These are phyloP conservation scores for Pampusana beccarii DNA, from an alignment of 2,113 vertebrate genomes.

Conservation along the genomic window DNA sequence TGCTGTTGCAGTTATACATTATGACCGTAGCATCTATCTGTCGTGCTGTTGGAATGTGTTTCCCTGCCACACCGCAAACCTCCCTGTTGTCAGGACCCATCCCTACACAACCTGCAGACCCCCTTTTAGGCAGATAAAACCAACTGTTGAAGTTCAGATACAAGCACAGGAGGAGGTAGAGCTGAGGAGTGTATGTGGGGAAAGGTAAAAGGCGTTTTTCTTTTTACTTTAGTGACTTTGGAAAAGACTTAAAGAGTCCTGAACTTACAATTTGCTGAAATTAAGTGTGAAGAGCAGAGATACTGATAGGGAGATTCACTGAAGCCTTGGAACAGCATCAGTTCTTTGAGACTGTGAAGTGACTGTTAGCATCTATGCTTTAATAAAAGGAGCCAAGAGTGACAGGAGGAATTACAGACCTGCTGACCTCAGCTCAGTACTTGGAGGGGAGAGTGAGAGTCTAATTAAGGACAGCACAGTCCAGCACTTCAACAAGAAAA, in stretches of 20 bases:
- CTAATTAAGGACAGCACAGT: slow-evolving; percentile 42
- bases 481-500: slow-evolving; percentile 24
- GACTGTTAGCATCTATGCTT: background rate
- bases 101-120: background rate
- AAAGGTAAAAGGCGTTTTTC: slow-evolving; percentile 1
- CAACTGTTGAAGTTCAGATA: background rate
- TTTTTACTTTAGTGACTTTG: background rate
- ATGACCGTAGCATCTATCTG: background rate
- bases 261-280: background rate
- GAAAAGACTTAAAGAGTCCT: background rate
- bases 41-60: background rate
- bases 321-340: background rate
- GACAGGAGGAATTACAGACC: background rate
- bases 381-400: background rate
- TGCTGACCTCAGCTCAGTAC: slow-evolving; percentile 1
- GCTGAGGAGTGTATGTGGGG: background rate
- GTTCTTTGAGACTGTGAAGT: background rate
- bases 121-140: background rate
- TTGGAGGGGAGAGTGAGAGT: background rate
- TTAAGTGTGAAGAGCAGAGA: background rate
- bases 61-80: background rate
- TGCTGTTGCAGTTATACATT: background rate
- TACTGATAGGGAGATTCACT: background rate
- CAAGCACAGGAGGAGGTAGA: background rate
- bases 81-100: background rate